A percentile compares a stretch with the other conserved stretches of the same genome.
Conservation (phyloP, 2,888 invertebrate genomes). For the Drosophila meridionalis region DNA sequence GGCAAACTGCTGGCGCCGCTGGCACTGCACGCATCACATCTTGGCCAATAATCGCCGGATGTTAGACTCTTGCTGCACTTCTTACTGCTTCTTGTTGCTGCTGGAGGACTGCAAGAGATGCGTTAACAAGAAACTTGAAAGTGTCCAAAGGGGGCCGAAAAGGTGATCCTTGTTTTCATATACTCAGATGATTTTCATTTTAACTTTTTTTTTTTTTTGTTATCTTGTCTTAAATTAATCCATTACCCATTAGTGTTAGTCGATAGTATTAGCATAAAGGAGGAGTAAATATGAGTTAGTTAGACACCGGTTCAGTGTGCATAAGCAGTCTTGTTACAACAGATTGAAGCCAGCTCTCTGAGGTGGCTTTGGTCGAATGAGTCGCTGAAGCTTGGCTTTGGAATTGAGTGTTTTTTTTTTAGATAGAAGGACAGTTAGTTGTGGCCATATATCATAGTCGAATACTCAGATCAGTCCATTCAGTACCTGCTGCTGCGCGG, state of each 20-base stretch:
- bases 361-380: conserved; percentile 56
- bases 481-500: conserved; percentile 84
- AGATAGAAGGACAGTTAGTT: conserved; percentile 11
- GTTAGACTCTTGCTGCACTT: conserved; percentile 54
- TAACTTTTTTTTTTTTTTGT: background rate
- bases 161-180: background rate
- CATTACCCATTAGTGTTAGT: conserved; percentile 49
- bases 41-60: conserved; percentile 88
- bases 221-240: conserved; percentile 29
- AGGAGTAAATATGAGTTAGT: conserved; percentile 48
- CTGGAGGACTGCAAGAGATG: conserved; percentile 36
- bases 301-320: conserved; percentile 30
- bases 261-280: conserved; percentile 25
- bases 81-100: conserved; percentile 12
- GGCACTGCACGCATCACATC: conserved; percentile 78
- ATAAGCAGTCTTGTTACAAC: conserved; percentile 65
- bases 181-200: background rate
- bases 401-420: conserved; percentile 32
- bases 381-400: conserved; percentile 45
- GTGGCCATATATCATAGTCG: background rate
- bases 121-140: conserved; percentile 16
- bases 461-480: conserved; percentile 26
- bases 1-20: conserved; percentile 24
- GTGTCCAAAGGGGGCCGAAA: background rate
- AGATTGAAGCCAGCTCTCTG: conserved; percentile 35